Evolutionary conservation across 2,797 vertebrate species (phyloP), one percentile per base, ranked within the genome.

Genomic region (Eurystomus glaucurus): DNA sequence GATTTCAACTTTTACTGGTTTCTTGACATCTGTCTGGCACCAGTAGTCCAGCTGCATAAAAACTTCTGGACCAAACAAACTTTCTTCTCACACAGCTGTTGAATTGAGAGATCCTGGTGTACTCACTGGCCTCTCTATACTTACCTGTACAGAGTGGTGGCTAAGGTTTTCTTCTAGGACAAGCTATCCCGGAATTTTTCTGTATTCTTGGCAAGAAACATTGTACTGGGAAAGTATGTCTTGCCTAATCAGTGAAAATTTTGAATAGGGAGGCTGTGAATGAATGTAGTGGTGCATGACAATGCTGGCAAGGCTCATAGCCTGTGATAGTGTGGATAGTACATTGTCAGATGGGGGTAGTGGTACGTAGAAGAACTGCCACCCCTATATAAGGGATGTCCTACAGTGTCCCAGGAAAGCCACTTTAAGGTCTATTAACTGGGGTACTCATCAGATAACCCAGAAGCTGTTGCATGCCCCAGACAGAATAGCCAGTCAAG

Each of bases 81-180:
- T 69, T 18, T 75, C 14, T 79, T 79, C 66, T 79, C 43, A 58
- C 45, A 57, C 28, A 65, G 46, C 2, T 69, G 50, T 21, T 4
- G 14, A 48, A 25, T 10, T 55, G 72, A 43, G 50, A 55, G n/a
- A 31, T 62, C 46, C 11, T 48, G 39, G 14, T 0, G 0, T 69
- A 37, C 12, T 50, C 46, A 26, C 29, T 48, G 26, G 12, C 14
- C 33, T 35, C 25, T 66, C 21, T 51, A 1, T 13, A 16, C 7
- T 7, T 18, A 55, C 11, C 10, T 58, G 31, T n/a, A 66, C 33
- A 55, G n/a, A 74, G 8, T 60, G 4, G 15, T 12, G n/a, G 4
- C 35, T 54, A 66, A 37, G 8, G 31, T 14, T 76, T 85, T 21
- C 43, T 79, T 8, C 29, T 37, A 68, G 57, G 15, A 66, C 14